Evolutionary conservation across 1,140 invertebrate genomes (phyloP).

Genomic region (Aphaenogaster floridana): DNA sequence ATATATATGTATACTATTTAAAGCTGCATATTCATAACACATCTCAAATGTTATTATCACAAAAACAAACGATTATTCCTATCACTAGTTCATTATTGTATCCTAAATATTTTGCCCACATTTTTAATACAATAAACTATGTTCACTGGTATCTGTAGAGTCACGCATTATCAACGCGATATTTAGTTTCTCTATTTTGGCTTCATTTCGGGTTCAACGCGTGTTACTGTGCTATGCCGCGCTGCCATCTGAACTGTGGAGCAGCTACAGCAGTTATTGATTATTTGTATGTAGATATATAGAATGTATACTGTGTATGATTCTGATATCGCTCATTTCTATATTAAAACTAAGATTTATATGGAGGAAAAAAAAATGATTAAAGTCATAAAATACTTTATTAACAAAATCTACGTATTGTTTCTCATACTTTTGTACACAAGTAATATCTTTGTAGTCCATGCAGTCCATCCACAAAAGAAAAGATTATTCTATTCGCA

Average conservation of each 20-base stretch:
- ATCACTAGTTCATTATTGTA: not conserved
- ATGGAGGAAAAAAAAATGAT: not conserved
- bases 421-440: not conserved
- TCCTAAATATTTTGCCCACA: conserved; percentile 1
- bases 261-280: conserved; percentile 68
- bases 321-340: not conserved
- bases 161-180: not conserved
- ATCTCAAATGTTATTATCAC: not conserved
- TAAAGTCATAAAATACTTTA: conserved; percentile 30
- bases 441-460: not conserved
- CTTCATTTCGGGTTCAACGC: conserved; percentile 1
- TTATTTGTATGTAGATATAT: conserved; percentile 60
- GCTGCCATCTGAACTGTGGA: conserved; percentile 71
- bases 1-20: conserved; percentile 1
- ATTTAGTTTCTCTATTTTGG: conserved; percentile 9
- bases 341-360: conserved; percentile 7
- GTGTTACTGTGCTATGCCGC: conserved; percentile 52
- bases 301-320: not conserved
- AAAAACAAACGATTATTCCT: conserved; percentile 25
- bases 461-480: not conserved
- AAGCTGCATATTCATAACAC: not conserved
- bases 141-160: not conserved
- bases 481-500: not conserved
- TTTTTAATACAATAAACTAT: conserved; percentile 18
- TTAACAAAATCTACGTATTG: not conserved